Evolutionary conservation across 2,888 invertebrate species (phyloP).

Genomic region (Pterostichus niger): DNA sequence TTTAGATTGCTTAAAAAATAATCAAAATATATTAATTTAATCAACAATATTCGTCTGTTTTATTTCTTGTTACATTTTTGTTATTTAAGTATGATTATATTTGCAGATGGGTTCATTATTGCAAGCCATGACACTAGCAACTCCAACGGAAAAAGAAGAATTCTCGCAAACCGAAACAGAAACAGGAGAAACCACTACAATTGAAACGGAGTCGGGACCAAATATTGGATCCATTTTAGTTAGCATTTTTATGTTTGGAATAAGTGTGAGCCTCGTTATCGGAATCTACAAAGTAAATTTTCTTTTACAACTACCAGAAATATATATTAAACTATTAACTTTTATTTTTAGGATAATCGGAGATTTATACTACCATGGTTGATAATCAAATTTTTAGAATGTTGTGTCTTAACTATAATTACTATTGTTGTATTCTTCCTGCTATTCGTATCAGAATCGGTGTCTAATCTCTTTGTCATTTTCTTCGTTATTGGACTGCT

Average conservation of each 20-base stretch:
- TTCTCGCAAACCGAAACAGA: neutral
- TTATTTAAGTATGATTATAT: neutral
- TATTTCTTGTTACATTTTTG: neutral
- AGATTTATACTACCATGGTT: slow-evolving; percentile 58
- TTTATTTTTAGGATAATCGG: slow-evolving; percentile 51
- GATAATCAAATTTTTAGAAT: slow-evolving; percentile 55
- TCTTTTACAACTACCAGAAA: neutral
- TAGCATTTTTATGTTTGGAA: slow-evolving; percentile 58
- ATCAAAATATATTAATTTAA: too few relatives aligned
- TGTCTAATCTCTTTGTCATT: neutral
- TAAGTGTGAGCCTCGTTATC: slow-evolving; percentile 44
- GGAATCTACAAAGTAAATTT: slow-evolving; percentile 57
- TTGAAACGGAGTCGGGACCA: slow-evolving; percentile 25
- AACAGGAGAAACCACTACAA: neutral
- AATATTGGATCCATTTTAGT: slow-evolving; percentile 49
- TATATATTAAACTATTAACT: neutral
- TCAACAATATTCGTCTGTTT: too few relatives aligned
- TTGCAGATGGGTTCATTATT: slow-evolving; percentile 59
- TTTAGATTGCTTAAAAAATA: neutral
- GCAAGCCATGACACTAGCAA: slow-evolving; percentile 46
- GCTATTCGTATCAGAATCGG: slow-evolving; percentile 31
- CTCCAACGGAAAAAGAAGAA: neutral
- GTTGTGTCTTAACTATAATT: slow-evolving; percentile 37
- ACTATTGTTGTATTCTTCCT: slow-evolving; percentile 56
- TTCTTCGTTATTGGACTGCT: slow-evolving; percentile 39